A percentile compares a stretch with the other conserved stretches of the same genome.
Evolutionary conservation across 2,797 vertebrate species (phyloP).

Genomic region (Takifugu ocellatus): DNA sequence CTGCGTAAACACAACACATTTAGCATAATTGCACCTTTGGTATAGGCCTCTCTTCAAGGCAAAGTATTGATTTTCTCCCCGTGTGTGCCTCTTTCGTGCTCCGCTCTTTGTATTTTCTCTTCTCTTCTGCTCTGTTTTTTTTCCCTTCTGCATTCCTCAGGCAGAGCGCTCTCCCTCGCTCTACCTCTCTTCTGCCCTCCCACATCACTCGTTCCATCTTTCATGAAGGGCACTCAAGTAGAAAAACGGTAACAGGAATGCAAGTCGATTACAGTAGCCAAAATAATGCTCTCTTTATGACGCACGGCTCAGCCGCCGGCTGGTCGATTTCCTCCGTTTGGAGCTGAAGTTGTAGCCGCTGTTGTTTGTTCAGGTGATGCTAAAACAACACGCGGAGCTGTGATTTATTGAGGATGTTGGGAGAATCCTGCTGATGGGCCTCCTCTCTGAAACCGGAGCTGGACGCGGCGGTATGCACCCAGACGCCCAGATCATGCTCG

Average conservation of each 20-base stretch:
- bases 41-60: constrained; percentile 66
- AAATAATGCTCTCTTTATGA: constrained; percentile 62
- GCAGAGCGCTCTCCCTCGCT: constrained; percentile 19
- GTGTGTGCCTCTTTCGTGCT: constrained; percentile 45
- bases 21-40: constrained; percentile 78
- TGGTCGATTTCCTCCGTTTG: constrained; percentile 20
- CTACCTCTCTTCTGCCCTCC: constrained; percentile 15
- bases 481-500: neutral
- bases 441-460: constrained; percentile 22
- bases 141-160: constrained; percentile 65
- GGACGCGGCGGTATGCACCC: constrained; percentile 9
- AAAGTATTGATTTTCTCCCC: constrained; percentile 75
- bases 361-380: constrained; percentile 4
- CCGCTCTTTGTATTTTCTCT: constrained; percentile 67
- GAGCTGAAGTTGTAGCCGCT: constrained; percentile 18
- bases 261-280: constrained; percentile 57
- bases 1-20: constrained; percentile 72
- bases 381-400: constrained; percentile 21
- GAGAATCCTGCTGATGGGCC: constrained; percentile 16
- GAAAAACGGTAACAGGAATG: constrained; percentile 64
- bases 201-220: constrained; percentile 27
- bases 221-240: constrained; percentile 55
- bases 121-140: constrained; percentile 64
- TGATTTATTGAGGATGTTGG: constrained; percentile 41
- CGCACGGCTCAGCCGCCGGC: constrained; percentile 29